Conservation (phyloP, 2,888 invertebrate species). For the Chesias legatella region DNA sequence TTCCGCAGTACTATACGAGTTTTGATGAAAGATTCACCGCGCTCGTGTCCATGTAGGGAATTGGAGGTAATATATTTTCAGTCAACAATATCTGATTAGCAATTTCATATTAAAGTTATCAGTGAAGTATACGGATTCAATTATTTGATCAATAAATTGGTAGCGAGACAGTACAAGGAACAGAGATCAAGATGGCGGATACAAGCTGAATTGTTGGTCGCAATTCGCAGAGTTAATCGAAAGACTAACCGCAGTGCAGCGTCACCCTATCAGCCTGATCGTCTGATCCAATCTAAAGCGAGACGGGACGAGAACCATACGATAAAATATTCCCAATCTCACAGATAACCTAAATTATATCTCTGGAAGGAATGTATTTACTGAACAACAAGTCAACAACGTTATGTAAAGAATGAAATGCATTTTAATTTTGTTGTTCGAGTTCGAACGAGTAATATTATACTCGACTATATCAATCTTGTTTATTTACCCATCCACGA, state of each 20-base stretch:
- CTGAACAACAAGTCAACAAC: constrained; percentile 13
- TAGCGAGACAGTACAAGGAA: neutral
- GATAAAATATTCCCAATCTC: constrained; percentile 13
- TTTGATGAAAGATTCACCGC: constrained; percentile 43
- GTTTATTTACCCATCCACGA: constrained; percentile 16
- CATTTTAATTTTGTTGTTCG: constrained; percentile 17
- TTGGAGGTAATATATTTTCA: constrained; percentile 29
- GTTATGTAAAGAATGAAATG: constrained; percentile 8
- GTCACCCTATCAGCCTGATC: constrained; percentile 8
- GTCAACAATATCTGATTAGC: constrained; percentile 23
- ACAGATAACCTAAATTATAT: constrained; percentile 7
- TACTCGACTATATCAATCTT: constrained; percentile 16
- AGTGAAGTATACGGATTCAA: neutral
- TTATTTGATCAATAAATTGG: neutral
- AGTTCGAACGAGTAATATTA: constrained; percentile 18
- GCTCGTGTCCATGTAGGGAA: constrained; percentile 29
- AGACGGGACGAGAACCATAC: neutral
- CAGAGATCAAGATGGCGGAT: constrained; percentile 3
- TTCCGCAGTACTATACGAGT: constrained; percentile 41
- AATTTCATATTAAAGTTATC: neutral
- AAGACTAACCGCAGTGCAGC: constrained; percentile 14
- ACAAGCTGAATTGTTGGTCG: constrained; percentile 2
- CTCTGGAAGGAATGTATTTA: constrained; percentile 9
- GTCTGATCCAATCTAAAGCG: constrained; percentile 11
- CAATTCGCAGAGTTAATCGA: constrained; percentile 10